phyloP scores from a whole-genome alignment of 2,113 vertebrate species.

The Sinocyclocheilus anshuiensis region DNA sequence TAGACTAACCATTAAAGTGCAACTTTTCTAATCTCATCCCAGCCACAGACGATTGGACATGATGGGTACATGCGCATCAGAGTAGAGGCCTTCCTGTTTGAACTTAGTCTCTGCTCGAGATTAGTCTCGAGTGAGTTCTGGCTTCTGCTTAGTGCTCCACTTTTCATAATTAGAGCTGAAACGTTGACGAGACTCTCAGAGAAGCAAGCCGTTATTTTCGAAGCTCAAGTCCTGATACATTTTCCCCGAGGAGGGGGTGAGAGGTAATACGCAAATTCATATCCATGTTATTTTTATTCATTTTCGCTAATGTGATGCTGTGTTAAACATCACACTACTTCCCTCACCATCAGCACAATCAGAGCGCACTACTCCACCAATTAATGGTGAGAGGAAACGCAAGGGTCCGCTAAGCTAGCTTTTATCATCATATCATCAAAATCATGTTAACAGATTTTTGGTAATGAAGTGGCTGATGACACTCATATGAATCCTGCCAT shows the following conservation, averaged over 20 bases:
- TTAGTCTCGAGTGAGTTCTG: conserved; percentile 30
- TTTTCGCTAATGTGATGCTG: conserved; percentile 62
- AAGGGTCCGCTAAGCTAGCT: conserved; percentile 43
- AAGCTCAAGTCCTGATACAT: conserved; percentile 64
- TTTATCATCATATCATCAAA: conserved; percentile 40
- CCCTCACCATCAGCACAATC: conserved; percentile 35
- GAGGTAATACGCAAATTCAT: conserved; percentile 56
- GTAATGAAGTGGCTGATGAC: conserved; percentile 32
- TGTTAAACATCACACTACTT: conserved; percentile 60
- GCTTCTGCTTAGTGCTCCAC: conserved; percentile 53
- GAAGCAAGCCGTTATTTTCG: conserved; percentile 57
- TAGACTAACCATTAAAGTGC: conserved; percentile 76
- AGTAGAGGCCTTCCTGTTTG: conserved; percentile 58
- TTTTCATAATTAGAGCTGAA: conserved; percentile 72
- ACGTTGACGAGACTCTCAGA: conserved; percentile 49
- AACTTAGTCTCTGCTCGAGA: conserved; percentile 15
- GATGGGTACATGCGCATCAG: conserved; percentile 71
- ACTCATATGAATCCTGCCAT: conserved; percentile 11
- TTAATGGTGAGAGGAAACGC: conserved; percentile 53
- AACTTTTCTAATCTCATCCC: conserved; percentile 65
- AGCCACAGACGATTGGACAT: conserved; percentile 71
- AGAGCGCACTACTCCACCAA: conserved; percentile 49
- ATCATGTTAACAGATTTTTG: conserved; percentile 38
- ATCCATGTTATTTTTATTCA: conserved; percentile 57
- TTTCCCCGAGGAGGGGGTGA: conserved; percentile 61